Evolutionary conservation across 2,113 vertebrate species (phyloP).

Genomic region (Microcebus ravelobensis): DNA sequence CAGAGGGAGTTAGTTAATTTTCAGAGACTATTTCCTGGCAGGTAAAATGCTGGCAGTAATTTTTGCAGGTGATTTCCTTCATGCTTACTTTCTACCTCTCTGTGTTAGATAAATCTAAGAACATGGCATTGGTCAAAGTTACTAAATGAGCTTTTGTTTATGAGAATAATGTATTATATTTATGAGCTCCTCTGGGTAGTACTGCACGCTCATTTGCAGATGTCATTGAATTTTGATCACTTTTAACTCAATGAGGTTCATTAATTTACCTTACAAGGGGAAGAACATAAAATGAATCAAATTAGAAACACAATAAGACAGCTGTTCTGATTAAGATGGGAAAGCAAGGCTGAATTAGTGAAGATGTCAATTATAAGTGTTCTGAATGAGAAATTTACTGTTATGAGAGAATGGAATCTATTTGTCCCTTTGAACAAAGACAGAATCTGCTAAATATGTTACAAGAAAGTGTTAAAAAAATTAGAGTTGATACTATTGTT

Average conservation of each 20-base stretch:
- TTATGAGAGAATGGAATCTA: not conserved
- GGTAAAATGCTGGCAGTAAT: not conserved
- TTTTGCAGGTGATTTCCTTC: not conserved
- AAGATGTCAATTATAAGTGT: not conserved
- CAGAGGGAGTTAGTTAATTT: not conserved
- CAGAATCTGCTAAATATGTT: not conserved
- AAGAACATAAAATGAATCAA: not conserved
- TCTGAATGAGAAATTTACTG: not conserved
- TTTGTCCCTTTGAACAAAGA: not conserved
- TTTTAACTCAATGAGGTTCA: not conserved
- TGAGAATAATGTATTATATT: not conserved
- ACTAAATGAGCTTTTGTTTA: not conserved
- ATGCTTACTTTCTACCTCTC: not conserved
- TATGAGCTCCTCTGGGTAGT: not conserved
- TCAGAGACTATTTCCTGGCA: not conserved
- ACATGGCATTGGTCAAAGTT: not conserved
- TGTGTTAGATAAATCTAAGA: not conserved
- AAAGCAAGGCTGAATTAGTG: not conserved
- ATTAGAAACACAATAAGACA: slow-evolving; percentile 8
- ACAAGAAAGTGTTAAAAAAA: not conserved
- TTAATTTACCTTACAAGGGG: not conserved
- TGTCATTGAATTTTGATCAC: slow-evolving; percentile 33
- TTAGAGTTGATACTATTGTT: too few relatives aligned
- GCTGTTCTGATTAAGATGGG: not conserved
- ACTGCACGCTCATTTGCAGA: not conserved